These are phyloP conservation scores for Bubo blakistoni DNA, from an alignment of 2,113 vertebrate species.

Conservation along the genomic window DNA sequence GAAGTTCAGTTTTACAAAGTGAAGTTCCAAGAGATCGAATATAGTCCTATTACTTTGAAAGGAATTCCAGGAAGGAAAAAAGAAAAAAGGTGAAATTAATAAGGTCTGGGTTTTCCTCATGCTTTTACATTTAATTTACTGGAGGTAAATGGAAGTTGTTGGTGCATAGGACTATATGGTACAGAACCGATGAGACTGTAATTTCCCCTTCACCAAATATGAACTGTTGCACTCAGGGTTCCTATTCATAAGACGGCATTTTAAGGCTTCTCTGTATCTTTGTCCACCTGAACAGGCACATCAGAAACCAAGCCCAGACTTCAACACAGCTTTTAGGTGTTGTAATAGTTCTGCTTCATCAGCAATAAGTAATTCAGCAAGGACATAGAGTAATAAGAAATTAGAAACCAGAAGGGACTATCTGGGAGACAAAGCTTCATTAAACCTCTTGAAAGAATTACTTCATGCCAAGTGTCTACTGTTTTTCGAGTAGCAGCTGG, in stretches of 20 bases:
- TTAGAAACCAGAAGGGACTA: not conserved
- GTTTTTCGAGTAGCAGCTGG: slow-evolving; percentile 6
- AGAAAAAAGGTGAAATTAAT: not conserved
- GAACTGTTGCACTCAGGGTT: not conserved
- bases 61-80: not conserved
- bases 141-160: not conserved
- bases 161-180: not conserved
- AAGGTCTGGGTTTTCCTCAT: not conserved
- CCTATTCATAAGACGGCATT: not conserved
- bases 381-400: not conserved
- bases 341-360: not conserved
- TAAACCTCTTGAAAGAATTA: not conserved
- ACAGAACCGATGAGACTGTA: not conserved
- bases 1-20: not conserved
- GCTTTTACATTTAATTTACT: not conserved
- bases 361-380: not conserved
- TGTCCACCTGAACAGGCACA: not conserved
- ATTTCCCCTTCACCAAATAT: not conserved
- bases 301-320: not conserved
- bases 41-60: not conserved
- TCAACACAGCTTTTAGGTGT: not conserved
- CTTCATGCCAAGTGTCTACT: not conserved
- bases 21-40: not conserved
- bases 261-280: not conserved
- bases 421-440: not conserved